A percentile compares a stretch with the other conserved stretches of the same genome.
phyloP scores from a whole-genome alignment of 1,140 invertebrate genomes.

The Eufriesea mexicana region DNA sequence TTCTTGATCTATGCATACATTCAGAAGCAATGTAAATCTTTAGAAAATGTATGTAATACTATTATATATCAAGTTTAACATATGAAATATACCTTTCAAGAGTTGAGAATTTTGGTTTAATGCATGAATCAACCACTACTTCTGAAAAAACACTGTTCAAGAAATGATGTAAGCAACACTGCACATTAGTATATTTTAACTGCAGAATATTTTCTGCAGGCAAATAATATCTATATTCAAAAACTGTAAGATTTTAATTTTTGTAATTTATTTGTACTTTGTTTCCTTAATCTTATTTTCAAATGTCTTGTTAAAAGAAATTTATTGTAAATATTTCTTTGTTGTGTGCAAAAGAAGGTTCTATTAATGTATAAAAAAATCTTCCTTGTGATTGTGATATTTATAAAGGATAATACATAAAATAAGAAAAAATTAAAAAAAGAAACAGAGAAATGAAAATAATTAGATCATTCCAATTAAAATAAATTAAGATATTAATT shows the following conservation, averaged over 20 bases:
- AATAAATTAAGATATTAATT: constrained; percentile 6
- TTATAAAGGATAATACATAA: constrained; percentile 56
- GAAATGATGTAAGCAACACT: neutral
- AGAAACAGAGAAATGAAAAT: neutral
- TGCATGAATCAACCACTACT: constrained; percentile 42
- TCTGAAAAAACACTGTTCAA: constrained; percentile 10
- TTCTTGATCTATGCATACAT: constrained; percentile 33
- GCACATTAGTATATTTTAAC: neutral
- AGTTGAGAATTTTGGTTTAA: constrained; percentile 46
- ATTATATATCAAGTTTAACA: constrained; percentile 50
- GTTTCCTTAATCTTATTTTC: constrained; percentile 20
- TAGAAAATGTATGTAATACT: constrained; percentile 45
- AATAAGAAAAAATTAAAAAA: constrained; percentile 29
- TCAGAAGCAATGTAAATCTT: constrained; percentile 48
- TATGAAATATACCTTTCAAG: constrained; percentile 51
- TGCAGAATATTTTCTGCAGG: neutral
- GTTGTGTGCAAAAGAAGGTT: constrained; percentile 9
- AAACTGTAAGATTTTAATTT: constrained; percentile 17
- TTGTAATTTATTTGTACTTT: constrained; percentile 22
- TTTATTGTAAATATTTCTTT: constrained; percentile 60
- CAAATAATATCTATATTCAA: constrained; percentile 8
- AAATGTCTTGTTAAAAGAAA: constrained; percentile 24
- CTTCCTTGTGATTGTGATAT: constrained; percentile 61
- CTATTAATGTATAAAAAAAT: constrained; percentile 45
- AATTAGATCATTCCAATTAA: constrained; percentile 8